Evolutionary conservation across 2,113 vertebrate genomes (phyloP), one percentile per base, ranked within the genome.

Genomic region (Amia ocellicauda): DNA sequence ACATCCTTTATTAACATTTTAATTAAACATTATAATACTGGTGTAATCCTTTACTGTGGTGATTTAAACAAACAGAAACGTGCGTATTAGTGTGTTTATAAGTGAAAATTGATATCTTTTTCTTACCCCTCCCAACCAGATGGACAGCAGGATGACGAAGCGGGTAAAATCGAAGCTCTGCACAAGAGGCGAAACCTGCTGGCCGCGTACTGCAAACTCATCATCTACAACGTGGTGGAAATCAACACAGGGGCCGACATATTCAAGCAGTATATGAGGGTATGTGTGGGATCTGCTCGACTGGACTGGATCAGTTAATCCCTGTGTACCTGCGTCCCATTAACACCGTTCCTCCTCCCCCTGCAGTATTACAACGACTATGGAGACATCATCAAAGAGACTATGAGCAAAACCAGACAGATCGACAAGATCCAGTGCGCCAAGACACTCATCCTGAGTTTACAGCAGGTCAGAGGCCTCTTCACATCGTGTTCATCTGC

Each of bases 261-360:
- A 83, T 99, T 99, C 79, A 99, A 98, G 81, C 97, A 99, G 88
- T 99, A 99, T 75, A 99, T 99, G 96, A 93, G 97, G 90, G 97
- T 98, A 83, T 80, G 80, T 51, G 13, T 26, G 49, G 40, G 24
- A 43, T 31, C 5, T 4, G 22, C 8, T 49, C 17, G 22, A 3
- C 7, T 58, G 47, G 19, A 22, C 11, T 43, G 27, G 11, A 45
- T 68, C 29, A 19, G 3, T n/a, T n/a, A n/a, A n/a, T n/a, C n/a
- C n/a, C n/a, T n/a, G n/a, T n/a, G n/a, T n/a, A n/a, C n/a, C n/a
- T 60, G 5, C 19, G 29, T 2, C 27, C 57, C 69, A n/a, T n/a
- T n/a, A n/a, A n/a, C n/a, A n/a, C n/a, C n/a, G n/a, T n/a, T n/a
- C n/a, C n/a, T n/a, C n/a, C n/a, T n/a, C n/a, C n/a, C n/a, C n/a